Evolutionary conservation across 2,113 vertebrate species (phyloP).

Genomic region (Boleophthalmus pectinirostris): DNA sequence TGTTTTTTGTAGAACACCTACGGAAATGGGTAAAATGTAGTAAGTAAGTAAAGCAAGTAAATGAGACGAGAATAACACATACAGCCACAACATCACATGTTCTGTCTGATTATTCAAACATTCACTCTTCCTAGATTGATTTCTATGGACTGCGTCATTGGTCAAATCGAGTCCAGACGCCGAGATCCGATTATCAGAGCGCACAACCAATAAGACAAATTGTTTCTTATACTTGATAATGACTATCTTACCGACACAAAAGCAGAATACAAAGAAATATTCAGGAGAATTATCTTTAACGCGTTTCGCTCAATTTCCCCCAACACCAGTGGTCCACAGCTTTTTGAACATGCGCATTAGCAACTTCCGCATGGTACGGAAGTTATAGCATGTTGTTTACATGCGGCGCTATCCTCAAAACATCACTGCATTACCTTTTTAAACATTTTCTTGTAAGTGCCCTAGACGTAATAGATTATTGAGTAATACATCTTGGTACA

Average conservation of each 20-base stretch:
- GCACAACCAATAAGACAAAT: background rate
- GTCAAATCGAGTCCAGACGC: background rate
- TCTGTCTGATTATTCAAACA: background rate
- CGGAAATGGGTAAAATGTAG: conserved; percentile 3
- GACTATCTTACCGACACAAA: conserved; percentile 32
- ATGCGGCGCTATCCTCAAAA: conserved; percentile 44
- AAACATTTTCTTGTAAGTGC: conserved; percentile 21
- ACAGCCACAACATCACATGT: background rate
- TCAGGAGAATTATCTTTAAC: background rate
- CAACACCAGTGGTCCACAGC: background rate
- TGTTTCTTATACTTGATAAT: background rate
- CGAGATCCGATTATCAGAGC: background rate
- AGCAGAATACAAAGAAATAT: background rate
- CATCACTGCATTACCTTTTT: background rate
- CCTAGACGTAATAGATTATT: background rate
- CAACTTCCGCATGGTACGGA: conserved; percentile 46
- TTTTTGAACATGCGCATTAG: background rate
- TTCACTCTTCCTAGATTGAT: background rate
- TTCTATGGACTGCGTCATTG: background rate
- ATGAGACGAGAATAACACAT: background rate
- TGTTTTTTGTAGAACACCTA: conserved; percentile 15
- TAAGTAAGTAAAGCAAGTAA: background rate
- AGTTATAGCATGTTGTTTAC: background rate
- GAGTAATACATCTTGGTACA: fast-evolving
- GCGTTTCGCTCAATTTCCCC: background rate